Conservation (phyloP, 30 jellyfish, hydroid and myxozoan species). For the Phacellophora camtschatica region DNA sequence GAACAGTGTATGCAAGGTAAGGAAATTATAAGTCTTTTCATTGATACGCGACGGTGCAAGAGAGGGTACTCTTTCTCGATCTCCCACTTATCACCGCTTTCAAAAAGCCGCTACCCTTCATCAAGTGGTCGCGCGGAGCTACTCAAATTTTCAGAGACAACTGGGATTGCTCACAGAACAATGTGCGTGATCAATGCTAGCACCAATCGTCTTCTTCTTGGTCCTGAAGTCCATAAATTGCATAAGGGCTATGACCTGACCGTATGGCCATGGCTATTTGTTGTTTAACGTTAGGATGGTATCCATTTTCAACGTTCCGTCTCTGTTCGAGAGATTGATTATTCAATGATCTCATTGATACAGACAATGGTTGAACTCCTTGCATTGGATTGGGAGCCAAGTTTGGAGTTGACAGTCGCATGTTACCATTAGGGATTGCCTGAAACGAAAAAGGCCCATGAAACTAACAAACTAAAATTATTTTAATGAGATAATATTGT, state of each 20-base stretch:
- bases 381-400: conserved; percentile 74
- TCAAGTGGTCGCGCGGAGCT: too few relatives aligned
- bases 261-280: conserved; percentile 95
- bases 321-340: conserved; percentile 64
- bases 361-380: conserved; percentile 63
- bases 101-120: too few relatives aligned
- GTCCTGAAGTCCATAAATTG: conserved; percentile 92
- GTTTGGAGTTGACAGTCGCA: conserved; percentile 81
- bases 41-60: too few relatives aligned
- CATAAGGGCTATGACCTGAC: conserved; percentile 98
- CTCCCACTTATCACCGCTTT: too few relatives aligned
- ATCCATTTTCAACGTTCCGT: conserved; percentile 53
- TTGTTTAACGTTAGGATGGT: conserved; percentile 72
- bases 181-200: conserved; percentile 10
- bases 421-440: conserved; percentile 73
- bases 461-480: neutral
- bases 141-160: too few relatives aligned
- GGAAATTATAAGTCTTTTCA: too few relatives aligned
- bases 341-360: conserved; percentile 75
- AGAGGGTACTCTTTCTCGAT: too few relatives aligned
- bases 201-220: conserved; percentile 98
- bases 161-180: neutral
- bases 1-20: too few relatives aligned
- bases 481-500: too few relatives aligned
- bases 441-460: neutral